Evolutionary conservation across 2,113 vertebrate genomes (phyloP).

Genomic region (Apodemus sylvaticus): DNA sequence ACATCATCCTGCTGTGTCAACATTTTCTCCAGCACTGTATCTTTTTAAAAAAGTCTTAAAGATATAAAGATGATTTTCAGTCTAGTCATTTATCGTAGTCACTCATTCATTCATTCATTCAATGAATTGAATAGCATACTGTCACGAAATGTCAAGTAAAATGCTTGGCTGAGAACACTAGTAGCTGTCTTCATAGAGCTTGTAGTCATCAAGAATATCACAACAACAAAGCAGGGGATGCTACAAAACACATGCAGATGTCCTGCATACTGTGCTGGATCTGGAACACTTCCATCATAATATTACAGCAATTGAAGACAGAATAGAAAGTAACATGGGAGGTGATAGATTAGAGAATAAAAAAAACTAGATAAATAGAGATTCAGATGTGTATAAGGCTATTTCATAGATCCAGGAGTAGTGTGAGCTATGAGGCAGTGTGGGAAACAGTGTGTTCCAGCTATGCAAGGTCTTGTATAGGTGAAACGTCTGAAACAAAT

Average conservation of each 20-base stretch:
- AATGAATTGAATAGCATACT: not conserved
- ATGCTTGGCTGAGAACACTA: not conserved
- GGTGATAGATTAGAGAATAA: rapidly evolving
- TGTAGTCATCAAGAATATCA: not conserved
- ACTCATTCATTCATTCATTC: not conserved
- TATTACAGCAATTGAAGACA: not conserved
- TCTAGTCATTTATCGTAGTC: not conserved
- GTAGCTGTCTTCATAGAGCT: not conserved
- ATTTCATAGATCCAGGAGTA: not conserved
- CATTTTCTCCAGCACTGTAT: not conserved
- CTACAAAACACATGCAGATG: not conserved
- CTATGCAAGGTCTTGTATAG: rapidly evolving
- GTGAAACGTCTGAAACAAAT: not conserved
- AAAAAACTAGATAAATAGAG: not conserved
- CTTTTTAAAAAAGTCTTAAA: not conserved
- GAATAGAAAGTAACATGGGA: too few relatives aligned
- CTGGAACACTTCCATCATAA: not conserved
- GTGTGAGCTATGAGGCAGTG: rapidly evolving
- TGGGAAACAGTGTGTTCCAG: rapidly evolving
- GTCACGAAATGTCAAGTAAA: not conserved
- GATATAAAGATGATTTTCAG: constrained; percentile 6
- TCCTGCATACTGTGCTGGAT: rapidly evolving
- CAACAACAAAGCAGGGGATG: not conserved
- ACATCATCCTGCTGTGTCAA: not conserved
- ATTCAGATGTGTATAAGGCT: not conserved